phyloP scores from a whole-genome alignment of 2,888 invertebrate species.

The Dilophus febrilis region DNA sequence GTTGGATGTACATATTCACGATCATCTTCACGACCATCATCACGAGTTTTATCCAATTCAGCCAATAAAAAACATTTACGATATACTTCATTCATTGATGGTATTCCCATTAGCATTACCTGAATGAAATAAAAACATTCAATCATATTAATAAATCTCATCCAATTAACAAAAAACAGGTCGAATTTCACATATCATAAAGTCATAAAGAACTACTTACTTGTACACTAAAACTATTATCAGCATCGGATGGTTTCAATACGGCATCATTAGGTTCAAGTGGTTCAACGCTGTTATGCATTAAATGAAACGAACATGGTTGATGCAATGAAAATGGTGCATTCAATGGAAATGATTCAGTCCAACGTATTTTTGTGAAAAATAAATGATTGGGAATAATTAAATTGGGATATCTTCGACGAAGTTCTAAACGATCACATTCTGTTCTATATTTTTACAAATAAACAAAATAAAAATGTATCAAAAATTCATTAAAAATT shows the following conservation, averaged over 20 bases:
- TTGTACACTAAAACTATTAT: slow-evolving; percentile 85
- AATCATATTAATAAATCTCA: too few species aligned
- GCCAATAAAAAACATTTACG: slow-evolving; percentile 60
- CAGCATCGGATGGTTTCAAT: slow-evolving; percentile 77
- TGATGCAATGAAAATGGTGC: slow-evolving; percentile 70
- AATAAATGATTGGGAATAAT: slow-evolving; percentile 96
- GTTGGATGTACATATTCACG: slow-evolving; percentile 60
- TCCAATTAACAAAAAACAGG: too few species aligned
- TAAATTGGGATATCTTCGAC: slow-evolving; percentile 70
- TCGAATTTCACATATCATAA: too few species aligned
- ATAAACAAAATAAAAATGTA: too few species aligned
- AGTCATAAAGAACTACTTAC: slow-evolving; percentile 30
- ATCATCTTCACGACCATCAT: slow-evolving; percentile 37
- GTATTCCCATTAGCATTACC: slow-evolving; percentile 86
- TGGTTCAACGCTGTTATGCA: slow-evolving; percentile 60
- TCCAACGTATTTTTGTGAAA: slow-evolving; percentile 71
- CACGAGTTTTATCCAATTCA: slow-evolving; percentile 37
- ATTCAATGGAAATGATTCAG: slow-evolving; percentile 74
- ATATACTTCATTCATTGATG: slow-evolving; percentile 67
- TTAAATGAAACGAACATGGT: slow-evolving; percentile 74
- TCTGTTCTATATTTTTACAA: too few species aligned
- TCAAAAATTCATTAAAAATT: too few species aligned
- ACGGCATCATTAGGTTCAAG: slow-evolving; percentile 45
- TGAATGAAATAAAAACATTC: slow-evolving; percentile 25
- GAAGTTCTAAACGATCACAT: slow-evolving; percentile 58